Percentiles rank a stretch among this genome's conserved stretches.
These are phyloP conservation scores for Takifugu flavidus DNA, from an alignment of 2,113 vertebrate species.

Conservation along the genomic window DNA sequence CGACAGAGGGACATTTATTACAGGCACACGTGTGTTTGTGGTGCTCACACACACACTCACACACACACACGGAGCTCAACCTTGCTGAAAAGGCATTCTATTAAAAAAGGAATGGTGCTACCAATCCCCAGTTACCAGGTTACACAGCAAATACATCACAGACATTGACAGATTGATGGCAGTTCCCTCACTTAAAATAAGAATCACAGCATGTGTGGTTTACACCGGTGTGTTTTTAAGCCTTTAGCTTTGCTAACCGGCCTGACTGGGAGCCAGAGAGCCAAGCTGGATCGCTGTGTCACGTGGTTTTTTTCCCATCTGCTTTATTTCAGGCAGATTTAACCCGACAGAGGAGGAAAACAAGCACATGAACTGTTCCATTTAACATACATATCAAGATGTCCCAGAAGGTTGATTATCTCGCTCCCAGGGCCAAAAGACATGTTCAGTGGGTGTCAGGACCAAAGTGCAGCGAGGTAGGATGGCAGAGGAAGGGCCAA, in stretches of 20 bases:
- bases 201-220: slow-evolving; percentile 36
- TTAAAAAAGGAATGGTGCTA: slow-evolving; percentile 60
- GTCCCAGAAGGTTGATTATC: too few species aligned
- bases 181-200: slow-evolving; percentile 13
- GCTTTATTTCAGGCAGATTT: too few species aligned
- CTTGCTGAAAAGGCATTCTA: slow-evolving; percentile 57
- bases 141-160: slow-evolving; percentile 61
- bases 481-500: too few species aligned
- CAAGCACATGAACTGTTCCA: too few species aligned
- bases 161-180: slow-evolving; percentile 40
- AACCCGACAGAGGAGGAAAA: too few species aligned
- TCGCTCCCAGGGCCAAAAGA: too few species aligned
- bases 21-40: slow-evolving; percentile 5
- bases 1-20: slow-evolving; percentile 53
- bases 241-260: slow-evolving; percentile 1
- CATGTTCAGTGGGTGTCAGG: too few species aligned
- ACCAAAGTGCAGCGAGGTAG: too few species aligned
- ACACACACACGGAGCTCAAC: slow-evolving; percentile 7
- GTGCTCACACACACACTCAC: not conserved
- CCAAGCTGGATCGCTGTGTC: too few species aligned
- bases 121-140: slow-evolving; percentile 54
- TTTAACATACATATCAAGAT: too few species aligned
- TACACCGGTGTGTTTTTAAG: slow-evolving; percentile 19
- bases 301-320: too few species aligned
- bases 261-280: too few species aligned